A percentile compares a stretch with the other conserved stretches of the same genome.
Conservation (phyloP, 2,888 invertebrate genomes). For the Ectobius pallidus region DNA sequence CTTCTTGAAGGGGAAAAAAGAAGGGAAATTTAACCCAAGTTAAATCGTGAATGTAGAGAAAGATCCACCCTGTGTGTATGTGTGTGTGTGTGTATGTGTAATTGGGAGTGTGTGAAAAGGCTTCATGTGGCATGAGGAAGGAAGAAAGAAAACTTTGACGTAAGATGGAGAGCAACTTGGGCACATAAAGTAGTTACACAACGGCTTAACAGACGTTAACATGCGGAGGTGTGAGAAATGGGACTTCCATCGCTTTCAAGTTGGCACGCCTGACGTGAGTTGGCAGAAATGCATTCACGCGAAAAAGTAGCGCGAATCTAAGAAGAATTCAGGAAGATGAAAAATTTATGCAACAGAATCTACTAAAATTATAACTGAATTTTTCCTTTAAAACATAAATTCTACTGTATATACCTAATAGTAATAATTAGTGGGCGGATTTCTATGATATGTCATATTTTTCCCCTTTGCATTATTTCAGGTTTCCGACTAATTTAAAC, state of each 20-base stretch:
- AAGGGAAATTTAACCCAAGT: slow-evolving; percentile 3
- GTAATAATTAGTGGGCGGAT: too few relatives aligned
- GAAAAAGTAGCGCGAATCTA: too few relatives aligned
- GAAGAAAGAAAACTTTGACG: background rate
- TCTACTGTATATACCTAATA: too few relatives aligned
- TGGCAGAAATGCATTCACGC: background rate
- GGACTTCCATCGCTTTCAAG: background rate
- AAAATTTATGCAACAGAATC: too few relatives aligned
- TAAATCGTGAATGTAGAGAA: slow-evolving; percentile 1
- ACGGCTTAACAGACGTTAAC: background rate
- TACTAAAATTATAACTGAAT: too few relatives aligned
- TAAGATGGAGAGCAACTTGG: background rate
- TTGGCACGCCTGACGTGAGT: background rate
- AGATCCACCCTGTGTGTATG: background rate
- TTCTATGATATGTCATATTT: too few relatives aligned
- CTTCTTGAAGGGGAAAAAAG: background rate
- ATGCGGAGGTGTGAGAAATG: background rate
- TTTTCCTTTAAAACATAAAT: too few relatives aligned
- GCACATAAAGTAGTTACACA: background rate
- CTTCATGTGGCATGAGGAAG: slow-evolving; percentile 4
- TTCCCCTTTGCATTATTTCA: too few relatives aligned
- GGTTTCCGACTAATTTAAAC: too few relatives aligned
- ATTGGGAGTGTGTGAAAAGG: too few relatives aligned
- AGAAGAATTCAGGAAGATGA: too few relatives aligned
- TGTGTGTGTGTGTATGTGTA: too few relatives aligned